Base-by-base conservation (phyloP, 2,113 vertebrate species). In the Acrocephalus kingi region DNA sequence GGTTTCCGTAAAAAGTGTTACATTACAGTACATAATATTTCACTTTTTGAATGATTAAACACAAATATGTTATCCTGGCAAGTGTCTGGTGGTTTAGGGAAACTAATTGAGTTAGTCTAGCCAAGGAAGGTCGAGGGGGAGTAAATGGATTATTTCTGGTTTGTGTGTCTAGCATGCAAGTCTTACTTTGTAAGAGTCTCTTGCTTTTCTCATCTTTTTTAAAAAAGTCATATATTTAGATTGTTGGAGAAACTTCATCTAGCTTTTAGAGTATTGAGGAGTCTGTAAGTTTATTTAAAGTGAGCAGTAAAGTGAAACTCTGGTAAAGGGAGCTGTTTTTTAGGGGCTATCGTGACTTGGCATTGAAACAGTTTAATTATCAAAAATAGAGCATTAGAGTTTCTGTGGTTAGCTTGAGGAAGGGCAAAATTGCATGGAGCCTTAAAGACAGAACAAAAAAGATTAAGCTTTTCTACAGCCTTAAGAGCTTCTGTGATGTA, bases 1-100 rank as follows among this genome's bases (percentile, higher is more conserved):
- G 71, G 45, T 96, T 94, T 95, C 87, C 12, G 93, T 93, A 96
- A 94, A 75, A 54, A 74, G 54, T 55, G 95, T 89, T 83, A 51
- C 58, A 21, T 72, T 94, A 54, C 75, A 21, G 90, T 89, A 86
- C 33, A 11, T 95, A 82, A 84, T 97, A 62, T 95, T 97, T 96
- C 82, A 84, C 93, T 96, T 96, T 94, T 91, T 91, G 84, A 96
- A 88, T 95, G 94, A 96, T 96, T 97, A 96, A 95, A 90, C 45
- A 59, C 78, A 94, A 84, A 68, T 95, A 90, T 89, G 94, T 97
- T 54, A 84, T 89, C 95, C 85, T 97, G 95, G 75, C 91, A 72
- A 94, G 84, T 96, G 39, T 82, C 71, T 83, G 54, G 69, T 85
- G 41, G 33, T 93, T 94, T 93, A 55, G 78, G 45, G 80, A 94